Percentiles rank a stretch among this genome's conserved stretches.
phyloP scores from a whole-genome alignment of 2,888 invertebrate species.

The Proisotoma minuta region DNA sequence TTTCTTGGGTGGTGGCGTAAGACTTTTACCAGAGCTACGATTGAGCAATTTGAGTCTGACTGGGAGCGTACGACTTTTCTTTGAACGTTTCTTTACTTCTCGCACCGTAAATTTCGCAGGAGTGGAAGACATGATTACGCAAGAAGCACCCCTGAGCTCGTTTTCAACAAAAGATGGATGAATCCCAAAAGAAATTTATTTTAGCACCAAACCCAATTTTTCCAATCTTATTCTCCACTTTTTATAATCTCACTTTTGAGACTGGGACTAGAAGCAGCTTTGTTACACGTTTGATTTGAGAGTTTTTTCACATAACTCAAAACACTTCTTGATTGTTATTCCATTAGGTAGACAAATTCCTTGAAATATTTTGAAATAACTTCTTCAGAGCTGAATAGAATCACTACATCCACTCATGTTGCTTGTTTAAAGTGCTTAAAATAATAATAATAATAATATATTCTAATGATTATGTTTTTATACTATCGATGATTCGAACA shows the following conservation, averaged over 20 bases:
- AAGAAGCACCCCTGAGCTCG: not conserved
- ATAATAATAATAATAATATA: too few relatives aligned
- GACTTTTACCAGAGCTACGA: conserved; percentile 13
- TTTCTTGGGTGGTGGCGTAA: conserved; percentile 27
- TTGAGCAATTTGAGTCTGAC: conserved; percentile 38
- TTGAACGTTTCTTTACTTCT: conserved; percentile 46
- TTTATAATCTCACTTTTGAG: conserved; percentile 1
- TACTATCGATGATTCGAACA: not conserved
- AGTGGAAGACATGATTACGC: conserved; percentile 20
- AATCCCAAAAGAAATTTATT: conserved; percentile 11
- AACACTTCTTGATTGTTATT: too few relatives aligned
- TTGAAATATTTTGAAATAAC: too few relatives aligned
- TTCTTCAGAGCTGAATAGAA: too few relatives aligned
- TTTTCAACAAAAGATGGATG: not conserved
- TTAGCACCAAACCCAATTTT: not conserved
- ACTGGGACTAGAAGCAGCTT: too few relatives aligned
- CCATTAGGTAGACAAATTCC: too few relatives aligned
- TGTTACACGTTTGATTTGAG: too few relatives aligned
- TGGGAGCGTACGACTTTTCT: conserved; percentile 46
- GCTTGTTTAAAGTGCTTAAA: not conserved
- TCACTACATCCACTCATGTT: too few relatives aligned
- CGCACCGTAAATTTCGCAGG: conserved; percentile 42
- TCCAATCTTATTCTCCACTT: not conserved
- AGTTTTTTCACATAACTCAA: too few relatives aligned
- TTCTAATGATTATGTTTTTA: too few relatives aligned